A percentile compares a stretch with the other conserved stretches of the same genome.
These are phyloP conservation scores for Centropus bengalensis DNA, from an alignment of 2,113 vertebrate species.

Conservation along the genomic window DNA sequence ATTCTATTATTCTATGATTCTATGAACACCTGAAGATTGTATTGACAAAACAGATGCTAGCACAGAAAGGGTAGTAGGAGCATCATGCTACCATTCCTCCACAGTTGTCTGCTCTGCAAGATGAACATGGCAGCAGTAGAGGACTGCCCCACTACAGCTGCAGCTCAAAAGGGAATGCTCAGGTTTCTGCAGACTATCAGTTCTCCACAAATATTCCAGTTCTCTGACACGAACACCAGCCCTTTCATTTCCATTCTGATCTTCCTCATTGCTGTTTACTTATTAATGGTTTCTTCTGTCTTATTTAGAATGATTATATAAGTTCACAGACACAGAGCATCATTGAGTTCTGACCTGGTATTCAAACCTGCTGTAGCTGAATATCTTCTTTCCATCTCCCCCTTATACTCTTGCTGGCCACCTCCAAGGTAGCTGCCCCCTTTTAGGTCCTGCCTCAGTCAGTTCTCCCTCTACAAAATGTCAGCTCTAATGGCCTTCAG, in stretches of 20 bases:
- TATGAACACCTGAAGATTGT: background rate
- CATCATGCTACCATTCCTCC: background rate
- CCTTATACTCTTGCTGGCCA: background rate
- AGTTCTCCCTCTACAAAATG: background rate
- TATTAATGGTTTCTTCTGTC: slow-evolving; percentile 59
- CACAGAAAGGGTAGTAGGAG: background rate
- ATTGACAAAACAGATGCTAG: background rate
- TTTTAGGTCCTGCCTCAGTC: background rate
- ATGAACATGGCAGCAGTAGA: accelerated
- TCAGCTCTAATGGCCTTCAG: background rate
- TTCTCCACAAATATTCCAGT: background rate
- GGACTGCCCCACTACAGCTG: background rate
- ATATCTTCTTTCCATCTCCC: background rate
- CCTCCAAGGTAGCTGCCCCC: background rate
- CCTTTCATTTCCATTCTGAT: slow-evolving; percentile 22
- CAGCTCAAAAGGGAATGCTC: background rate
- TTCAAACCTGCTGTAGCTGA: background rate
- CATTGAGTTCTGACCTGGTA: background rate
- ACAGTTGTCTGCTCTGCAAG: background rate
- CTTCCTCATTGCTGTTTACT: slow-evolving; percentile 38
- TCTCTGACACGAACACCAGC: background rate
- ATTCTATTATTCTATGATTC: too few relatives aligned
- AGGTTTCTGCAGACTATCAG: background rate
- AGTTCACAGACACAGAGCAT: background rate
- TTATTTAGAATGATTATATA: slow-evolving; percentile 55